A percentile compares a stretch with the other conserved stretches of the same genome.
Conservation (phyloP, 2,888 invertebrate genomes). For the Steinernema carpocapsae region DNA sequence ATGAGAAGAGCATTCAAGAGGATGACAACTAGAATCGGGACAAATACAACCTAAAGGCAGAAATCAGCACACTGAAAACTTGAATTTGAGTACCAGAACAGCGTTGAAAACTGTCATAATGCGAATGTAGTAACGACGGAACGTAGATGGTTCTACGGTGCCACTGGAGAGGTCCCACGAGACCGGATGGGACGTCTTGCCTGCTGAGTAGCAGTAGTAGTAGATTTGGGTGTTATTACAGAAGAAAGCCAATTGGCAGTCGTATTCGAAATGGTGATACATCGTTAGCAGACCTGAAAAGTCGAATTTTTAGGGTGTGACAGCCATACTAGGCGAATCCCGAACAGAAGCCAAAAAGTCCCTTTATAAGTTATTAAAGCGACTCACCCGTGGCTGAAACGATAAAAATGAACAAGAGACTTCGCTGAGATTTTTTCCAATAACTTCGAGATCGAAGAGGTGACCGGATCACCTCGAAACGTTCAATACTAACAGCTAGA, state of each 20-base stretch:
- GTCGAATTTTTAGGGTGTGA: neutral
- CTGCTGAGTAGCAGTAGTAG: conserved; percentile 62
- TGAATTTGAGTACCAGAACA: conserved; percentile 43
- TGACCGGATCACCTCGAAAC: conserved; percentile 59
- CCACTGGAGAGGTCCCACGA: conserved; percentile 38
- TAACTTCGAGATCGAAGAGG: conserved; percentile 64
- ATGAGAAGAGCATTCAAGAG: conserved; percentile 62
- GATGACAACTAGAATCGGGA: conserved; percentile 62
- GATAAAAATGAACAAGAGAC: conserved; percentile 55
- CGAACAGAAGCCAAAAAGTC: conserved; percentile 28
- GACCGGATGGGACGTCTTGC: conserved; percentile 45
- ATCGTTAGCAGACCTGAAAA: conserved; percentile 52
- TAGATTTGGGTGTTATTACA: conserved; percentile 65
- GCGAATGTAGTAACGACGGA: conserved; percentile 48
- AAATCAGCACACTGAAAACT: neutral
- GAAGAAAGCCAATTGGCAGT: conserved; percentile 61
- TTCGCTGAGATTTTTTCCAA: conserved; percentile 59
- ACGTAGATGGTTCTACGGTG: conserved; percentile 10
- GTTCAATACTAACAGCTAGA: conserved; percentile 65
- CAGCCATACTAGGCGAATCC: neutral
- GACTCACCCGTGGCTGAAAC: conserved; percentile 58
- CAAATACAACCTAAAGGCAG: conserved; percentile 57
- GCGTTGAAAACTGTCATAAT: conserved; percentile 54
- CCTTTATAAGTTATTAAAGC: too few relatives aligned
- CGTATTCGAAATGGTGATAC: conserved; percentile 67